A percentile compares a stretch with the other conserved stretches of the same genome.
phyloP scores from a whole-genome alignment of 2,113 vertebrate genomes.

The Xiphophorus hellerii region DNA sequence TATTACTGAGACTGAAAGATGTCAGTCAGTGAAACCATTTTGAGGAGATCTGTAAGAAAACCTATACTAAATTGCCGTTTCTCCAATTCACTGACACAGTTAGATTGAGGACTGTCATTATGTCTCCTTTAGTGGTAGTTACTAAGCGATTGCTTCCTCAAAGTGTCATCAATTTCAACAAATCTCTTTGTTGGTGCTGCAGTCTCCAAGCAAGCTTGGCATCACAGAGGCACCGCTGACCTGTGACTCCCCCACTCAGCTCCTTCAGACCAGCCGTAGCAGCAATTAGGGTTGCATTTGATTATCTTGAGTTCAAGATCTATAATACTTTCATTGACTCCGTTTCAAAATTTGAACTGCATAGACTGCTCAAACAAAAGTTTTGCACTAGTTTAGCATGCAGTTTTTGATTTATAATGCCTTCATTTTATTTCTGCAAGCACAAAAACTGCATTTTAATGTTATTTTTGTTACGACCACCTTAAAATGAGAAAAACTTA shows the following conservation, averaged over 20 bases:
- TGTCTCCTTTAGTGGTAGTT: slow-evolving; percentile 19
- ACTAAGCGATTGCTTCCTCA: not conserved
- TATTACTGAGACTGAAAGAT: not conserved
- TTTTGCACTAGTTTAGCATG: not conserved
- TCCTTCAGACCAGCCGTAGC: no score
- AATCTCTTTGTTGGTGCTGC: no score
- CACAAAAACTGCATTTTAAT: no score
- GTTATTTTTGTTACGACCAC: no score
- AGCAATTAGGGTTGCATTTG: not conserved
- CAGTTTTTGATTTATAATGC: not conserved
- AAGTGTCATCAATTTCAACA: slow-evolving; percentile 26
- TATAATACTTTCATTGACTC: not conserved
- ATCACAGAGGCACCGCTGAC: no score
- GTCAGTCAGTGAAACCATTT: not conserved
- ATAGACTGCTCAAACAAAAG: not conserved
- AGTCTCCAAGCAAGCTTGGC: no score
- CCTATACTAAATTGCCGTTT: slow-evolving; percentile 12
- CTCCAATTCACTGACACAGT: slow-evolving; percentile 4
- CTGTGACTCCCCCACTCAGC: no score
- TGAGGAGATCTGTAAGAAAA: not conserved
- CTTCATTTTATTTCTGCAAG: no score
- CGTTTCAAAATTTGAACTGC: not conserved
- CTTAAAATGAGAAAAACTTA: not conserved
- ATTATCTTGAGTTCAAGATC: not conserved
- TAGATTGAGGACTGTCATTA: slow-evolving; percentile 15